Evolutionary conservation across 2,888 invertebrate genomes (phyloP), one percentile per base, ranked within the genome.

Genomic region (Cylloceria caligata): DNA sequence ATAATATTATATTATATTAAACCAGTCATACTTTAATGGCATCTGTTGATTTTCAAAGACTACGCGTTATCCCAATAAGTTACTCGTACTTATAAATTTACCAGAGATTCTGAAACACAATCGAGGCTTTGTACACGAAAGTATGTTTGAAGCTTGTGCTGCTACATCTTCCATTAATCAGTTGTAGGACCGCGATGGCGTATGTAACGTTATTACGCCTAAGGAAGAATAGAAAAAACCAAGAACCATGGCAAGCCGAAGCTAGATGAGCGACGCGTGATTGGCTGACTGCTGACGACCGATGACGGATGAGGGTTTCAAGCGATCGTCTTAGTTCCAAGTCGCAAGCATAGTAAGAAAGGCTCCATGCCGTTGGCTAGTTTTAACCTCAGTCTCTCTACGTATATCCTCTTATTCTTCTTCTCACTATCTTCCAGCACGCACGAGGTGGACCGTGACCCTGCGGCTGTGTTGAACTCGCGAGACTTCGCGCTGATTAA

Each of bases 221-320:
- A 27, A 39, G 74, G 77, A 42, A 49, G 27, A 39, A 65, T 72
- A 72, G 75, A 72, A 24, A 67, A 71, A 65, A 55, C 34, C 57
- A 45, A 19, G 34, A 16, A 52, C 47, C 45, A 16, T 60, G 55
- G 39, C 74, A 27, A 64, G 57, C 16, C 24, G 39, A 19, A 36
- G 30, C 74, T 78, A 82, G 78, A 74, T 75, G 71, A 82, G 71
- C 39, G 67, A 72, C 64, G 62, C 72, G 80, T 81, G 86, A 88
- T 87, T 88, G 87, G 85, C 83, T 82, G 85, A 85, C 77, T 52
- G 81, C 80, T 78, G 83, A 80, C 83, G 85, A 86, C 80, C 83
- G 88, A 88, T 89, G 89, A 89, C 87, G 87, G 86, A 88, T 88
- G 89, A 89, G 85, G 85, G 84, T 86, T 87, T 77, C 80, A 64